Conservation (phyloP, 2,888 invertebrate genomes). For the Hypomecis punctinalis region DNA sequence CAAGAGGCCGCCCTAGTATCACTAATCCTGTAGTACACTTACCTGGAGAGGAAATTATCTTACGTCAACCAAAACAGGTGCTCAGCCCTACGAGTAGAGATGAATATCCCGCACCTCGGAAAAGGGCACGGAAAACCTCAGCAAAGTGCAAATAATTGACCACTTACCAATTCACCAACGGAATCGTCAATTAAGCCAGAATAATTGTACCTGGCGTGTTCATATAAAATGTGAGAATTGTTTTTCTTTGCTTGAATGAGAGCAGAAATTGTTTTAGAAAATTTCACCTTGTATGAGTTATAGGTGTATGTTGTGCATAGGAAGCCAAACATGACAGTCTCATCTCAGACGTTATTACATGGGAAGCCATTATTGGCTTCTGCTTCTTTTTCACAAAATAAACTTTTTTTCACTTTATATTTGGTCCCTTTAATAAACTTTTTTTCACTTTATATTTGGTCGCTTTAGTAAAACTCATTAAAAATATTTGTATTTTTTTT, state of each 20-base stretch:
- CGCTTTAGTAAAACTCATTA: conserved; percentile 1
- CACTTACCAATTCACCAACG: too few species aligned
- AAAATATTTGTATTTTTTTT: background rate
- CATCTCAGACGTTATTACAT: background rate
- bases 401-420: background rate
- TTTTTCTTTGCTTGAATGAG: conserved; percentile 4
- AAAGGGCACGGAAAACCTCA: background rate
- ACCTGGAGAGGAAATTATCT: background rate
- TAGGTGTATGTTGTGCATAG: conserved; percentile 1
- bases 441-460: too few species aligned
- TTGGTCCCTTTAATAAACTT: too few species aligned
- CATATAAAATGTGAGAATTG: background rate
- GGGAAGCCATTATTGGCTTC: background rate
- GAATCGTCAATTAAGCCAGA: too few species aligned
- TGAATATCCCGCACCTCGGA: background rate
- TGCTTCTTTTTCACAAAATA: background rate
- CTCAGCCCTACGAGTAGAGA: background rate
- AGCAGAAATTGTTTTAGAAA: conserved; percentile 1
- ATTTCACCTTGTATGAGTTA: conserved; percentile 1
- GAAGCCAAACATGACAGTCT: conserved; percentile 1
- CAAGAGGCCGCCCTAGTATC: background rate
- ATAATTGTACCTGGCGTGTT: too few species aligned
- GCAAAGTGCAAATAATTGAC: too few species aligned
- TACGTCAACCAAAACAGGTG: background rate
- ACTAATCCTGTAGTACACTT: background rate